phyloP scores from a whole-genome alignment of 2,888 invertebrate species.

The Parnassius apollo region DNA sequence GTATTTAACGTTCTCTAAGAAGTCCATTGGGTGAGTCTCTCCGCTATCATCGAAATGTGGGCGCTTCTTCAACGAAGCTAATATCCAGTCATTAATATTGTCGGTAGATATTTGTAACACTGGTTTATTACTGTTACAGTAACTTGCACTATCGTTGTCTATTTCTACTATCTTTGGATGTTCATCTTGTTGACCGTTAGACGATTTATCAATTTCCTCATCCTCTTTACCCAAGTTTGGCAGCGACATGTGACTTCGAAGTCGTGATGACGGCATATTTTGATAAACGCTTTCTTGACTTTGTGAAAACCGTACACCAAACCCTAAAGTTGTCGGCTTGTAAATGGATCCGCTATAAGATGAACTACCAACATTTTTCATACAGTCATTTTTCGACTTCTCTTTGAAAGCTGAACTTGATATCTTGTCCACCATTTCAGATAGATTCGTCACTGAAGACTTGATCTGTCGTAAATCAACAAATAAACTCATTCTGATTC shows the following conservation, averaged over 20 bases:
- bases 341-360: constrained; percentile 60
- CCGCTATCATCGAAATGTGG: constrained; percentile 71
- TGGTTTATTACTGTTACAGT: constrained; percentile 42
- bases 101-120: constrained; percentile 59
- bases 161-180: constrained; percentile 65
- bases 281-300: constrained; percentile 73
- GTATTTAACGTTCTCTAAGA: constrained; percentile 66
- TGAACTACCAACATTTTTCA: constrained; percentile 51
- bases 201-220: constrained; percentile 50
- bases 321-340: constrained; percentile 67
- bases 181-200: constrained; percentile 44
- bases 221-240: constrained; percentile 71
- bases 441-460: constrained; percentile 72
- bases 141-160: constrained; percentile 56
- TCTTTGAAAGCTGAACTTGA: constrained; percentile 58
- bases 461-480: constrained; percentile 75
- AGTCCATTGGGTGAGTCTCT: constrained; percentile 73
- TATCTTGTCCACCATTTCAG: constrained; percentile 76
- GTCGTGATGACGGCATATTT: constrained; percentile 69
- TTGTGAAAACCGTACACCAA: constrained; percentile 71
- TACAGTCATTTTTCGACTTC: constrained; percentile 45
- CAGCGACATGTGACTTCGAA: constrained; percentile 74
- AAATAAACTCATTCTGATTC: constrained; percentile 67
- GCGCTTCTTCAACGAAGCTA: constrained; percentile 65
- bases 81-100: constrained; percentile 66